Evolutionary conservation across 2,113 vertebrate genomes (phyloP), one percentile per base, ranked within the genome.

Genomic region (Pelobates fuscus): DNA sequence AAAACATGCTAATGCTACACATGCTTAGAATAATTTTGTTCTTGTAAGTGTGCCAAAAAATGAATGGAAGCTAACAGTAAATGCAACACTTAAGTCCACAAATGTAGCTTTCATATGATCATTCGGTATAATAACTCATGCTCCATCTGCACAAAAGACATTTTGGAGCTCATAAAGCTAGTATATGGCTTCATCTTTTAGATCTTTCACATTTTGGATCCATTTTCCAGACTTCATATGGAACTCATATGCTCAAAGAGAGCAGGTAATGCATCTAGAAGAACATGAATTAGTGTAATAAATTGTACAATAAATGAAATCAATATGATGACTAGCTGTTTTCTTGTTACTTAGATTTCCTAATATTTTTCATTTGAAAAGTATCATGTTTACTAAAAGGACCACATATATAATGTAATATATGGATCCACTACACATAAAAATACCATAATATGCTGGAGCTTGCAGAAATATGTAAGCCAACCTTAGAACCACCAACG

Each of bases 151-250:
- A 49, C 12, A 49, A 49, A 23, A 55, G 52, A 55, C 52, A 23
- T 6, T 55, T 55, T 23, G 7, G 8, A 11, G 8, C n/a, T n/a
- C n/a, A 55, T 20, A 55, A 55, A 55, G 20, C n/a, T 55, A 21
- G 52, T 23, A 55, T 55, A 55, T 55, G 12, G 52, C 21, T 12
- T 55, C 52, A 55, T 55, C 52, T 55, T 20, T 55, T 55, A 63
- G 25, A 61, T 8, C 32, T 65, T 65, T 65, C 32, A 21, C 21
- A 65, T 63, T 63, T 37, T 26, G 15, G 61, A 43, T 23, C 30
- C 30, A 41, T 21, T 43, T 64, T 41, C 18, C n/a, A 64, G 32
- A 64, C 21, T 41, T 64, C 32, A 64, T 64, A 64, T 64, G 61
- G 61, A 64, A 64, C 30, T 43, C 61, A 64, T 64, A 41, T 64